Percentiles rank a stretch among this genome's conserved stretches.
Evolutionary conservation across 2,113 vertebrate genomes (phyloP).

Genomic region (Ptilonorhynchus violaceus): DNA sequence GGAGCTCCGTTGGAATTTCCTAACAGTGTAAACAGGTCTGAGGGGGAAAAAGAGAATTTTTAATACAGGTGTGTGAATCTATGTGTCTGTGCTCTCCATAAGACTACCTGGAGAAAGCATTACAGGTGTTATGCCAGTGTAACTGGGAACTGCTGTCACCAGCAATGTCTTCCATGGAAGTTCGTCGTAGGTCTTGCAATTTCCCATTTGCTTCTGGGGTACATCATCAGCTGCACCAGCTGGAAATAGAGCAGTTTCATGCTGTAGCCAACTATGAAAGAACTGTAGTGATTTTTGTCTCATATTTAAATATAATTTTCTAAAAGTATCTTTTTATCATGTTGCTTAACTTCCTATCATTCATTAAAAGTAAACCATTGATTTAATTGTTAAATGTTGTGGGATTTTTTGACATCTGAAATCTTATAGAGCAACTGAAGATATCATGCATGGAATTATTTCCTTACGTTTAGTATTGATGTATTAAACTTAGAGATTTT

Average conservation of each 20-base stretch:
- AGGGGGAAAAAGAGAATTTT: neutral
- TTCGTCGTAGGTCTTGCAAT: neutral
- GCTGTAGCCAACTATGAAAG: neutral
- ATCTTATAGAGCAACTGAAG: neutral
- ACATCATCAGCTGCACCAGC: neutral
- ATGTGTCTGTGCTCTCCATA: fast-evolving
- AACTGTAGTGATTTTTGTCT: neutral
- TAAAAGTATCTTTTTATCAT: neutral
- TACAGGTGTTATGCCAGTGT: neutral
- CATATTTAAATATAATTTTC: neutral
- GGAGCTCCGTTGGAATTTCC: conserved; percentile 83
- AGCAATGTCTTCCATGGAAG: neutral
- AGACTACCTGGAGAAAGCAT: neutral
- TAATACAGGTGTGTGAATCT: neutral
- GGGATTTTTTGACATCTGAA: neutral
- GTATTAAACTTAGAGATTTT: neutral
- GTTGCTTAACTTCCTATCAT: neutral
- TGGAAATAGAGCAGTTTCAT: neutral
- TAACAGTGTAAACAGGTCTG: conserved; percentile 83
- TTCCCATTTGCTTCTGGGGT: neutral
- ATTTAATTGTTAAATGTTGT: neutral
- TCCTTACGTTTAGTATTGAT: neutral
- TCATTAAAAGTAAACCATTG: neutral
- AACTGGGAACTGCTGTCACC: neutral
- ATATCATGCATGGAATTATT: neutral